Evolutionary conservation across 53 echinoderm and acorn worm species (phyloP), one percentile per base, ranked within the genome.

Genomic region (Stichopus horrens): DNA sequence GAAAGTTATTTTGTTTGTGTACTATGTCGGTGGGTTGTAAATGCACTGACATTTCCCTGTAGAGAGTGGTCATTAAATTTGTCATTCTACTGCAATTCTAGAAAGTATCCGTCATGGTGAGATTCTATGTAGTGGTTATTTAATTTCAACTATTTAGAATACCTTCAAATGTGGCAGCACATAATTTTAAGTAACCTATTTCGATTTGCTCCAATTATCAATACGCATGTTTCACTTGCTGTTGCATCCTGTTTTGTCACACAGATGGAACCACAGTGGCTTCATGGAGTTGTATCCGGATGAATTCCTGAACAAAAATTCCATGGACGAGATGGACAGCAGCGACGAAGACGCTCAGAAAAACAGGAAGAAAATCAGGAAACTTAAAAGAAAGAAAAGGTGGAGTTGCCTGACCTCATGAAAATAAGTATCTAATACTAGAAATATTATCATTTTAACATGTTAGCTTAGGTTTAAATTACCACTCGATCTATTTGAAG

Each of bases 251-350:
- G 23, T 0, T 18, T 11, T 8, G 37, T 51, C 77, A 5, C 51
- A 20, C 75, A 97, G 95, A 79, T 97, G 97, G 97, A 88, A 91
- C 80, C 97, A 97, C 55, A 95, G 75, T 76, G 97, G 97, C 19
- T 97, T 95, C 73, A 93, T 92, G 90, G 94, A 97, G 88, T 86
- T 97, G 52, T 97, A 97, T 78, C 97, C 97, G 11, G 95, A 95
- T 9, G 93, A 97, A 74, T 90, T 89, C 65, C 90, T 88, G 54
- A 73, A 82, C 63, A 94, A 90, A 20, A 58, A 88, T 0, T 91
- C 91, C 5, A 94, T 91, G 89, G 93, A 94, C 74, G 93, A 96
- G 37, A 88, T 79, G 89, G 93, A 92, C 86, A 86, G 88, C n/a
- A 76, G 74, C 22, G 93, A 88, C 53, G 51, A 76, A 57, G 88